Evolutionary conservation across 1,140 invertebrate species (phyloP).

Genomic region (Diachasmimorpha longicaudata): DNA sequence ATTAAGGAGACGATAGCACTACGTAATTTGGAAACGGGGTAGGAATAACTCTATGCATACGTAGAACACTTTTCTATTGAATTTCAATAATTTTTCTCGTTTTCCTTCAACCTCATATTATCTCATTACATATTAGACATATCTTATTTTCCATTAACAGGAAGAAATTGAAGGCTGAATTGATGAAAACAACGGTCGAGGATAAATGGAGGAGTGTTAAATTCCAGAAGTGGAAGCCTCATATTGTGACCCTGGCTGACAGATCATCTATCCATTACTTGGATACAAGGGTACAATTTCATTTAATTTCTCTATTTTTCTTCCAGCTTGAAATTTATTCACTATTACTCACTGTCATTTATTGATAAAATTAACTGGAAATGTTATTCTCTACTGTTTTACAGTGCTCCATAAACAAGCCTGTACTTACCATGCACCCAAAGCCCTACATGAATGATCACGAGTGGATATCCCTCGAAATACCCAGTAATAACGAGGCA

Average conservation of each 20-base stretch:
- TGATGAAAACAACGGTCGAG: slow-evolving; percentile 19
- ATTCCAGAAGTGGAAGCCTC: slow-evolving; percentile 42
- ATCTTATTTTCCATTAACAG: too few relatives aligned
- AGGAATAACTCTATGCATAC: background rate
- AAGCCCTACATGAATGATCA: slow-evolving; percentile 47
- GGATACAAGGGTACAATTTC: slow-evolving; percentile 45
- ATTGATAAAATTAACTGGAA: background rate
- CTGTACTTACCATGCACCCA: slow-evolving; percentile 50
- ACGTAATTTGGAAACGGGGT: slow-evolving; percentile 50
- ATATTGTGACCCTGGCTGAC: slow-evolving; percentile 47
- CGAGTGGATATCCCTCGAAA: slow-evolving; percentile 45
- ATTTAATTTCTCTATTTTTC: background rate
- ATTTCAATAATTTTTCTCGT: too few relatives aligned
- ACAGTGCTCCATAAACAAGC: slow-evolving; percentile 33
- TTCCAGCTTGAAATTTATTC: too few relatives aligned
- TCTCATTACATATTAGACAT: too few relatives aligned
- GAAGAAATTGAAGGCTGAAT: slow-evolving; percentile 28
- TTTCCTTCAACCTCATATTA: too few relatives aligned
- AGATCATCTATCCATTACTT: slow-evolving; percentile 54
- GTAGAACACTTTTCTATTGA: background rate
- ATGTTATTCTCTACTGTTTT: background rate
- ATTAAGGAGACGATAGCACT: slow-evolving; percentile 40
- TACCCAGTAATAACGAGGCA: slow-evolving; percentile 41
- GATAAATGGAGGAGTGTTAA: slow-evolving; percentile 52
- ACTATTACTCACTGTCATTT: too few relatives aligned